A percentile compares a stretch with the other conserved stretches of the same genome.
phyloP scores from a whole-genome alignment of 2,888 invertebrate genomes.

The Nephrotoma flavescens region DNA sequence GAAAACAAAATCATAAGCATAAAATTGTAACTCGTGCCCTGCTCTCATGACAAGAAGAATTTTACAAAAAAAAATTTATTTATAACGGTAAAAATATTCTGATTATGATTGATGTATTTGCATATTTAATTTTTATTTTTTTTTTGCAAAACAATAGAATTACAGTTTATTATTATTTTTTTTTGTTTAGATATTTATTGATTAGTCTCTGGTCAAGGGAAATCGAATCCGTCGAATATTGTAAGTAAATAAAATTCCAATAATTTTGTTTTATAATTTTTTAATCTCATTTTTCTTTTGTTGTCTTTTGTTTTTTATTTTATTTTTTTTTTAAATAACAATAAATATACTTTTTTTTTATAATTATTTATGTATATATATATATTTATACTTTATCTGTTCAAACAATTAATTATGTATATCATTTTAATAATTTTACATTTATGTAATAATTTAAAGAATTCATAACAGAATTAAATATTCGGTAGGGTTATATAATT shows the following conservation, averaged over 20 bases:
- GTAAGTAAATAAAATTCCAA: neutral
- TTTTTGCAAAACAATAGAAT: neutral
- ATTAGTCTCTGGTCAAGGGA: neutral
- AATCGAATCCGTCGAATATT: neutral
- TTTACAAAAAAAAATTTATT: neutral
- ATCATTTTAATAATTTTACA: neutral
- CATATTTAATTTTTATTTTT: neutral
- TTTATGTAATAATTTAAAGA: neutral
- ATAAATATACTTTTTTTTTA: neutral
- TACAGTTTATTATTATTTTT: neutral
- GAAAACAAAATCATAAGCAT: neutral
- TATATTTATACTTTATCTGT: neutral
- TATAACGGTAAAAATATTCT: neutral
- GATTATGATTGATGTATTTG: neutral
- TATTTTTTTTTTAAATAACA: neutral
- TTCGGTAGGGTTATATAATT: neutral
- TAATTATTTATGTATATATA: neutral
- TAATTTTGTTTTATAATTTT: neutral
- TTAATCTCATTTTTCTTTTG: neutral
- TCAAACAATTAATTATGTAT: constrained; percentile 1
- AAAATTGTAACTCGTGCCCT: neutral
- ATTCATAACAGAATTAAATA: neutral
- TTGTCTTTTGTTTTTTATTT: neutral
- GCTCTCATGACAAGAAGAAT: neutral
- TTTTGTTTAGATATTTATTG: neutral